Evolutionary conservation across 2,113 vertebrate species (phyloP), one percentile per base, ranked within the genome.

Genomic region (Burhinus oedicnemus): DNA sequence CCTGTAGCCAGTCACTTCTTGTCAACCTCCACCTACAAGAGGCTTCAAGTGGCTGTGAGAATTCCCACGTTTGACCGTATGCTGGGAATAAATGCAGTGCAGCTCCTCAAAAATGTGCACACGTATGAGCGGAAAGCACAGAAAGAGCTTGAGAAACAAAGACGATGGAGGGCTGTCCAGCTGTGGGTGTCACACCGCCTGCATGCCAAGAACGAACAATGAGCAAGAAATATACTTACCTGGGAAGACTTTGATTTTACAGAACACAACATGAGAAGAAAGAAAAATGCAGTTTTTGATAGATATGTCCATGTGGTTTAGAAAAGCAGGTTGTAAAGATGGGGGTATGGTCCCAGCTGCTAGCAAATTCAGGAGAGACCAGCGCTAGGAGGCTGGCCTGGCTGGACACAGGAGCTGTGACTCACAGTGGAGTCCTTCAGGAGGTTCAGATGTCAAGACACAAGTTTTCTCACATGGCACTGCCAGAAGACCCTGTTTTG

Each of bases 151-250:
- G 29, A 78, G 61, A 52, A 78, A 64, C 42, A 52, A 30, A n/a
- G 49, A 19, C 36, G 68, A 11, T 7, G 8, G 29, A 83, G 25
- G 22, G 49, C 30, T 58, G 19, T 26, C 32, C 36, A 45, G 60
- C 49, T 58, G 22, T 1, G 1, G 40, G 11, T 5, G 0, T 72
- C n/a, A 38, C 15, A 40, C 22, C 6, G 1, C 26, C 57, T 25
- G 32, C 44, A 51, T 0, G 2, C 18, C 44, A 69, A 90, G 38
- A 61, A 55, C 61, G 22, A 74, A 22, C 11, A 21, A 30, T 11
- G 3, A 77, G 25, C 32, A 64, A 74, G 58, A 72, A 76, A 74
- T 87, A 25, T 38, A 58, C 49, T 20, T 64, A 58, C n/a, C 14
- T 12, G 55, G 36, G 11, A 34, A 90, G 78, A 30, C 3, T 42